These are phyloP conservation scores for Diplazon laetatorius DNA, from an alignment of 2,888 invertebrate genomes.

Conservation along the genomic window DNA sequence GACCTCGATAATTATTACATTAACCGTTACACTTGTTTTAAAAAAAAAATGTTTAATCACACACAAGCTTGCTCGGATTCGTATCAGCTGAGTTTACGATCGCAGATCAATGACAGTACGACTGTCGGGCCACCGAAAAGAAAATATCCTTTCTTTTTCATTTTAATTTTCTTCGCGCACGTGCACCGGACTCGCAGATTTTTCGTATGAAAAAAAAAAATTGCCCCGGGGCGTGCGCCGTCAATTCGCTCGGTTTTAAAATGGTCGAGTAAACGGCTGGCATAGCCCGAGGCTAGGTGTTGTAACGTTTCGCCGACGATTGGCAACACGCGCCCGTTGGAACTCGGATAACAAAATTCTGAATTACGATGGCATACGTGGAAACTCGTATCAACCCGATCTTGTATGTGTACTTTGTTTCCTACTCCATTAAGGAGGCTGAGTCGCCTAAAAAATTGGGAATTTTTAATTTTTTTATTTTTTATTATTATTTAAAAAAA, in stretches of 20 bases:
- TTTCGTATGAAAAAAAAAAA: background rate
- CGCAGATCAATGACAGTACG: constrained; percentile 28
- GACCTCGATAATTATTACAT: constrained; percentile 56
- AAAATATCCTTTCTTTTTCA: constrained; percentile 32
- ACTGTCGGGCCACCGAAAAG: constrained; percentile 17
- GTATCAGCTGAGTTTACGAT: constrained; percentile 4
- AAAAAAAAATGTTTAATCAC: too few relatives aligned
- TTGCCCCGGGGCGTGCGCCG: constrained; percentile 34
- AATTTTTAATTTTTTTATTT: too few relatives aligned
- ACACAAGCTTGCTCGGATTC: constrained; percentile 21
- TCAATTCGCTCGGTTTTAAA: constrained; percentile 24
- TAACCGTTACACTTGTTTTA: constrained; percentile 14
- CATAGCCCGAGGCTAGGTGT: constrained; percentile 32
- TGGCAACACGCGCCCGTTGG: constrained; percentile 5
- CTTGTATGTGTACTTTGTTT: background rate
- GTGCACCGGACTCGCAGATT: constrained; percentile 8
- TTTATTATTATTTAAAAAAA: too few relatives aligned
- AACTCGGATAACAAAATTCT: background rate
- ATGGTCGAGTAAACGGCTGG: constrained; percentile 4
- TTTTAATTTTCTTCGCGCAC: constrained; percentile 38
- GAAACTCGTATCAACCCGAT: background rate
- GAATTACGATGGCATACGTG: background rate
- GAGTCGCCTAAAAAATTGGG: too few relatives aligned
- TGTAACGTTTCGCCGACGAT: constrained; percentile 30
- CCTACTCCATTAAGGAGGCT: background rate